Evolutionary conservation across 2,113 vertebrate genomes (phyloP).

Genomic region (Ammospiza caudacuta): DNA sequence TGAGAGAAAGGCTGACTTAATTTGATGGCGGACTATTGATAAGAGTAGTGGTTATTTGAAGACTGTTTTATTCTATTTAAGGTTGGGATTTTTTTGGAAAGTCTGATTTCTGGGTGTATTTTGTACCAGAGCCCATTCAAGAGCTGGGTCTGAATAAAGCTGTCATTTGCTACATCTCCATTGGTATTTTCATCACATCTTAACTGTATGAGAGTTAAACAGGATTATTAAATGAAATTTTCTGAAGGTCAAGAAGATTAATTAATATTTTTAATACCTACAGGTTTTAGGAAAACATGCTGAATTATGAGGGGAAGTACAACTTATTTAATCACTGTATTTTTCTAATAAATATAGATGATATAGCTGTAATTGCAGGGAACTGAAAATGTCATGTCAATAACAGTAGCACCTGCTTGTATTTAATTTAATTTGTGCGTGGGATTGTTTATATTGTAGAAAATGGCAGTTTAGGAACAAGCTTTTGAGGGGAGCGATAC

Average conservation of each 20-base stretch:
- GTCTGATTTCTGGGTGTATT: not conserved
- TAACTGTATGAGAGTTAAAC: not conserved
- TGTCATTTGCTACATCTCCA: not conserved
- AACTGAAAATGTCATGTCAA: not conserved
- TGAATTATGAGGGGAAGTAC: not conserved
- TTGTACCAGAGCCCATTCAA: not conserved
- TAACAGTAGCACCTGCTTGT: not conserved
- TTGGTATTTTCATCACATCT: not conserved
- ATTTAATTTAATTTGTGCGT: not conserved
- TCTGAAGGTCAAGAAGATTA: not conserved
- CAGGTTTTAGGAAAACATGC: not conserved
- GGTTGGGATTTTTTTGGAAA: not conserved
- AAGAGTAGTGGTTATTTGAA: not conserved
- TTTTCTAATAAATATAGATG: not conserved
- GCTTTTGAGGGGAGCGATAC: not conserved
- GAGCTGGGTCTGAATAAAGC: not conserved
- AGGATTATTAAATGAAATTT: not conserved
- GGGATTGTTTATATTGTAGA: not conserved
- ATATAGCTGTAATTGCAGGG: not conserved
- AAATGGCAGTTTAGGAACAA: not conserved
- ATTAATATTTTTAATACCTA: not conserved
- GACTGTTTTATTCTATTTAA: not conserved
- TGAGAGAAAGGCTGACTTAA: not conserved
- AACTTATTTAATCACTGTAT: not conserved
- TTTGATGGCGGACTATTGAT: not conserved